Percentiles rank a stretch among this genome's conserved stretches.
phyloP scores from a whole-genome alignment of 2,797 vertebrate genomes.

The Atherinosoma microstoma region DNA sequence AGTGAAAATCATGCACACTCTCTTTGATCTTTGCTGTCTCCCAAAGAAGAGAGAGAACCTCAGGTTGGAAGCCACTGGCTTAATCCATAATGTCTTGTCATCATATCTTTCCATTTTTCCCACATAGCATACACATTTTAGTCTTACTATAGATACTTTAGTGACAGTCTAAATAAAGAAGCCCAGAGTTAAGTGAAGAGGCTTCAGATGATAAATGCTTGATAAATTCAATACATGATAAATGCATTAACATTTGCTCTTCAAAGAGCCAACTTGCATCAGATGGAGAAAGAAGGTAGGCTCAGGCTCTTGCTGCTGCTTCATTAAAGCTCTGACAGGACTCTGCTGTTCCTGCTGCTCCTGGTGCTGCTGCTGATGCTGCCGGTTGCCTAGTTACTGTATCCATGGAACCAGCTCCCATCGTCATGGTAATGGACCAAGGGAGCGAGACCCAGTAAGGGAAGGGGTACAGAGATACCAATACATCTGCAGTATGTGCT shows the following conservation, averaged over 20 bases:
- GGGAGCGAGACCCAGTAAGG: constrained; percentile 67
- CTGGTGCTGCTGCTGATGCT: constrained; percentile 66
- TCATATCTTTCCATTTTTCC: constrained; percentile 1
- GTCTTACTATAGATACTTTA: constrained; percentile 14
- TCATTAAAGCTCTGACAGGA: constrained; percentile 61
- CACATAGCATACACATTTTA: background rate
- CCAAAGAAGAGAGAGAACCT: background rate
- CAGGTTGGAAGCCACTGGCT: background rate
- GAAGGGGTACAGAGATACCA: constrained; percentile 64
- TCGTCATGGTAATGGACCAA: constrained; percentile 78
- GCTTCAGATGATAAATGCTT: constrained; percentile 28
- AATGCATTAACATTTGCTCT: constrained; percentile 54
- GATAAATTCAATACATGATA: constrained; percentile 36
- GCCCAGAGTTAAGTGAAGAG: constrained; percentile 12
- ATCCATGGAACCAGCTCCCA: constrained; percentile 74
- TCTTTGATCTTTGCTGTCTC: background rate
- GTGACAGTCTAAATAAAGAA: constrained; percentile 36
- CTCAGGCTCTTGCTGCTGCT: constrained; percentile 46
- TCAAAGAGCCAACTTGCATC: constrained; percentile 48
- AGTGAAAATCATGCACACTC: background rate
- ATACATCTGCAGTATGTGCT: constrained; percentile 63
- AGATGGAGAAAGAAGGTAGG: constrained; percentile 29
- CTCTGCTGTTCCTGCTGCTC: constrained; percentile 60
- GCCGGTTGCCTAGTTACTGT: constrained; percentile 81
- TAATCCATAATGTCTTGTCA: background rate